Evolutionary conservation across 2,797 vertebrate genomes (phyloP).

Genomic region (Xiphophorus birchmanni): DNA sequence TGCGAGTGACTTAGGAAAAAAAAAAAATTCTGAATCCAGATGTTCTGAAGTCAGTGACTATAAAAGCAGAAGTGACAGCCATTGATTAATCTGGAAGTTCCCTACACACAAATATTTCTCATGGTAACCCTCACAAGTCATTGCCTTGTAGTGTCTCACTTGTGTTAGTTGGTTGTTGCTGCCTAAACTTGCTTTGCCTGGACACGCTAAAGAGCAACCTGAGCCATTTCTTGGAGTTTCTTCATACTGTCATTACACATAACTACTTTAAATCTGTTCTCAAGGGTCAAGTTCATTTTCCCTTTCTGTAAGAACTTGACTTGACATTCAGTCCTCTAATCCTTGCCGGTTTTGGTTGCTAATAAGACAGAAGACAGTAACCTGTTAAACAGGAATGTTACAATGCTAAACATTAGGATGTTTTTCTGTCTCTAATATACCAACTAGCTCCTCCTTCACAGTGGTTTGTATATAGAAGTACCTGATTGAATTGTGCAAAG

Average conservation of each 20-base stretch:
- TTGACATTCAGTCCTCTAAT: constrained; percentile 7
- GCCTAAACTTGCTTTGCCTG: neutral
- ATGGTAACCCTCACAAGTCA: no score
- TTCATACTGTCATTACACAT: constrained; percentile 5
- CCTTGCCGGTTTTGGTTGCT: constrained; percentile 28
- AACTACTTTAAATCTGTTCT: constrained; percentile 2
- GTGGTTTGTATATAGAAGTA: neutral
- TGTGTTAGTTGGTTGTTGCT: neutral
- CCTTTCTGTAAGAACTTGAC: neutral
- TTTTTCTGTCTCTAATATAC: neutral
- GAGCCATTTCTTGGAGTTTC: neutral
- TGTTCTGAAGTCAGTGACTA: neutral
- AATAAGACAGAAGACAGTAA: constrained; percentile 38
- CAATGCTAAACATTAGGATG: neutral
- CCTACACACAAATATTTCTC: neutral
- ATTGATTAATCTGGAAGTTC: neutral
- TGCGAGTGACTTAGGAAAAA: constrained; percentile 9
- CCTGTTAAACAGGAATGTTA: constrained; percentile 43
- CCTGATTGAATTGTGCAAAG: neutral
- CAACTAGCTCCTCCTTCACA: neutral
- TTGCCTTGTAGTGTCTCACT: neutral
- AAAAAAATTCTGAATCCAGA: constrained; percentile 10
- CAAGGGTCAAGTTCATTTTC: constrained; percentile 16
- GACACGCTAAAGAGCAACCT: constrained; percentile 1
- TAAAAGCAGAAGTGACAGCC: neutral